Percentiles rank a stretch among this genome's conserved stretches.
phyloP scores from a whole-genome alignment of 2,888 invertebrate species.

The Tanaodytes sp. region DNA sequence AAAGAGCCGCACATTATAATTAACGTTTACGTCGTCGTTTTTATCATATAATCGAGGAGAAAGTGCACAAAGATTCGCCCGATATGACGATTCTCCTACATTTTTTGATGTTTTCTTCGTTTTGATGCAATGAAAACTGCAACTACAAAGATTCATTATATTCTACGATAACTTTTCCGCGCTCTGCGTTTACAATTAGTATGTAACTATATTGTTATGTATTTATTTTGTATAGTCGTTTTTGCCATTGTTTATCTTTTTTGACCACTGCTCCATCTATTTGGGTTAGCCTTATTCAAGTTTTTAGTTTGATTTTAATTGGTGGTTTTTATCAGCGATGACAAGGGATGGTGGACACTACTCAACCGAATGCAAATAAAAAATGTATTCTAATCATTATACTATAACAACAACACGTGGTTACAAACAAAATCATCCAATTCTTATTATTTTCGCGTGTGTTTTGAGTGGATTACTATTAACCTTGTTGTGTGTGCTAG shows the following conservation, averaged over 20 bases:
- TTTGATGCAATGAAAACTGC: slow-evolving; percentile 24
- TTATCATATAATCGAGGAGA: slow-evolving; percentile 18
- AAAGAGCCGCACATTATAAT: slow-evolving; percentile 4
- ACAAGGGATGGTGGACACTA: slow-evolving; percentile 28
- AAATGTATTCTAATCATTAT: slow-evolving; percentile 20
- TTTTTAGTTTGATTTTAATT: slow-evolving; percentile 26
- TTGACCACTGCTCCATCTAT: slow-evolving; percentile 9
- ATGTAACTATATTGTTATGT: slow-evolving; percentile 51
- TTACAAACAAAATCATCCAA: slow-evolving; percentile 48
- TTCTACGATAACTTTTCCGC: slow-evolving; percentile 21
- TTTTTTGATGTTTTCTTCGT: slow-evolving; percentile 48
- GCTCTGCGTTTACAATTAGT: slow-evolving; percentile 44
- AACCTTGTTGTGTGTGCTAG: slow-evolving; percentile 40
- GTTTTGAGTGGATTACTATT: slow-evolving; percentile 35
- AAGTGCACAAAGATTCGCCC: slow-evolving; percentile 29
- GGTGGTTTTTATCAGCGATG: slow-evolving; percentile 31
- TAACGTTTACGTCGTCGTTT: slow-evolving; percentile 27
- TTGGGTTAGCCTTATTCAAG: slow-evolving; percentile 13
- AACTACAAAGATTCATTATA: slow-evolving; percentile 15
- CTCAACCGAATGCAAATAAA: slow-evolving; percentile 22
- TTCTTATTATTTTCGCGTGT: slow-evolving; percentile 31
- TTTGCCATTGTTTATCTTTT: slow-evolving; percentile 50
- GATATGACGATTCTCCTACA: slow-evolving; percentile 44
- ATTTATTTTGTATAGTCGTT: slow-evolving; percentile 68
- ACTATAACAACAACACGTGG: slow-evolving; percentile 42